Conservation (phyloP, 2,797 vertebrate genomes). For the Helarctos malayanus region DNA sequence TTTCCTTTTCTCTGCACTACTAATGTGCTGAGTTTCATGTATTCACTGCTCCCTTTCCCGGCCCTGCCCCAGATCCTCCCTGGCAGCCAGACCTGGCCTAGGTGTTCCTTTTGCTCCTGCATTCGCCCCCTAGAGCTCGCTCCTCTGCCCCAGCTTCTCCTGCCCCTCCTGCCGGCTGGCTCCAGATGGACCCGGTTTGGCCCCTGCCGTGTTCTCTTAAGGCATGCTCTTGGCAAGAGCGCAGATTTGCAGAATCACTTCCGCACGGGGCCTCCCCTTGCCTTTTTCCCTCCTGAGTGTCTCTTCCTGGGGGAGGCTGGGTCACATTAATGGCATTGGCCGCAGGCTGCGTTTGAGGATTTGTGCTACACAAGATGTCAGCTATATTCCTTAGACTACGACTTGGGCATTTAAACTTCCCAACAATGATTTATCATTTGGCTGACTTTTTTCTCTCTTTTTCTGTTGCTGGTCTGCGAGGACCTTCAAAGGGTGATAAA, state of each 20-base stretch:
- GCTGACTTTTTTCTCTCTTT: background rate
- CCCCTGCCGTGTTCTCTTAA: background rate
- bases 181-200: background rate
- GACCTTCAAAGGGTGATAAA: background rate
- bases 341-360: background rate
- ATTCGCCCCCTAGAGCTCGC: background rate
- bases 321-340: background rate
- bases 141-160: background rate
- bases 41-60: background rate
- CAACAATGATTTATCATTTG: constrained; percentile 18
- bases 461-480: background rate
- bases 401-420: constrained; percentile 46
- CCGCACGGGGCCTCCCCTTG: background rate
- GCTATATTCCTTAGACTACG: background rate
- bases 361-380: background rate
- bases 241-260: background rate
- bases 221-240: background rate
- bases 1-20: background rate
- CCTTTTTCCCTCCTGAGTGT: background rate
- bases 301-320: background rate
- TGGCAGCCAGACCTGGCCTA: background rate
- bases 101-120: background rate
- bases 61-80: background rate
- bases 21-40: background rate
- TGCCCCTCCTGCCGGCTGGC: background rate